These are phyloP conservation scores for Ennomos quercinarius DNA, from an alignment of 2,888 invertebrate genomes.

Conservation along the genomic window DNA sequence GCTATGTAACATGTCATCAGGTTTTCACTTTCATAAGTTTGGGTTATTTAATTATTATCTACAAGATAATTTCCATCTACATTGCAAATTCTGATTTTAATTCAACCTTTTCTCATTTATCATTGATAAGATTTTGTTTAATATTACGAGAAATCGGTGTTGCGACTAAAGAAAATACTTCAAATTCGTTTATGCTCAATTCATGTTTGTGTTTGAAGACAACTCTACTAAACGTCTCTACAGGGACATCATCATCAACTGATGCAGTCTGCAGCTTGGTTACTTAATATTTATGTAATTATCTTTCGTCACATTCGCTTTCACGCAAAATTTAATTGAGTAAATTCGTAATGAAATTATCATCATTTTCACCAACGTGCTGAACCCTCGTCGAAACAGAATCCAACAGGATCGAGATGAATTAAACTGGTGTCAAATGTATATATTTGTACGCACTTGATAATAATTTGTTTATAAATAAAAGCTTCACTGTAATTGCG, in stretches of 20 bases:
- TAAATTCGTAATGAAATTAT: slow-evolving; percentile 43
- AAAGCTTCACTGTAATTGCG: slow-evolving; percentile 57
- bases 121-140: neutral
- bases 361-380: slow-evolving; percentile 47
- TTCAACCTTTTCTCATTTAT: neutral
- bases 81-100: slow-evolving; percentile 1
- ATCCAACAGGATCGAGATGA: slow-evolving; percentile 38
- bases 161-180: slow-evolving; percentile 5
- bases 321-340: slow-evolving; percentile 50
- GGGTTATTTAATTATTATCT: slow-evolving; percentile 8
- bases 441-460: slow-evolving; percentile 44
- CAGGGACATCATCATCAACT: slow-evolving; percentile 3
- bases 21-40: slow-evolving; percentile 28
- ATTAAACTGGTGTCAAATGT: slow-evolving; percentile 47
- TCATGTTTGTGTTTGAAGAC: slow-evolving; percentile 5
- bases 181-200: neutral
- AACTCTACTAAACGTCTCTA: slow-evolving; percentile 3
- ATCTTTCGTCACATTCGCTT: slow-evolving; percentile 55
- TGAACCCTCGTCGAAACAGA: slow-evolving; percentile 23
- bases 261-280: slow-evolving; percentile 4
- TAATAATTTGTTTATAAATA: slow-evolving; percentile 72
- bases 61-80: slow-evolving; percentile 8
- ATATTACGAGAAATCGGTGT: neutral
- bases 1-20: slow-evolving; percentile 35
- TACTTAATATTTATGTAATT: slow-evolving; percentile 51